phyloP scores from a whole-genome alignment of 2,797 vertebrate species.

The Notamacropus eugenii region DNA sequence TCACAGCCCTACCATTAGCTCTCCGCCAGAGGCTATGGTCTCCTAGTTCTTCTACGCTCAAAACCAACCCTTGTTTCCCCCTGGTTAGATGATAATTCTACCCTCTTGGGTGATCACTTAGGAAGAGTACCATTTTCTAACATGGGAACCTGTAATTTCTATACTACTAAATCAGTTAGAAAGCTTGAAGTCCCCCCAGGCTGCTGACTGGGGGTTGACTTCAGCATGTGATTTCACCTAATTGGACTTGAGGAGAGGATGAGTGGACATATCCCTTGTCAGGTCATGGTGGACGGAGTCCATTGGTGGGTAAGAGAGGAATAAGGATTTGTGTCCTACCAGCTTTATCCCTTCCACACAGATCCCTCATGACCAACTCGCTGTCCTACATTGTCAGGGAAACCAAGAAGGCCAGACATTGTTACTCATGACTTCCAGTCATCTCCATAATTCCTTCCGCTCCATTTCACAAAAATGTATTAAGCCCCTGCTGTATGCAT shows the following conservation, averaged over 20 bases:
- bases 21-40: conserved; percentile 67
- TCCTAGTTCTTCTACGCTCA: conserved; percentile 69
- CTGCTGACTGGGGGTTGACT: not conserved
- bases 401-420: not conserved
- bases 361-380: not conserved
- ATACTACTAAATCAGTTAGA: not conserved
- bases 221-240: not conserved
- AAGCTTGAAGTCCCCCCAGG: not conserved
- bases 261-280: not conserved
- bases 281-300: not conserved
- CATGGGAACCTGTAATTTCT: not conserved
- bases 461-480: not conserved
- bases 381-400: not conserved
- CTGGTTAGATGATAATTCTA: conserved; percentile 71
- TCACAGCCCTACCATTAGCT: conserved; percentile 66
- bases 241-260: not conserved
- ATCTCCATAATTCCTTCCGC: not conserved
- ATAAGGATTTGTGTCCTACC: not conserved
- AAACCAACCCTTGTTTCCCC: conserved; percentile 66
- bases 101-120: not conserved
- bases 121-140: not conserved
- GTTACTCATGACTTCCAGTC: not conserved
- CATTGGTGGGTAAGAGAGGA: not conserved
- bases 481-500: not conserved
- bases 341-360: not conserved